Evolutionary conservation across 2,113 vertebrate species (phyloP).

Genomic region (Petromus typicus): DNA sequence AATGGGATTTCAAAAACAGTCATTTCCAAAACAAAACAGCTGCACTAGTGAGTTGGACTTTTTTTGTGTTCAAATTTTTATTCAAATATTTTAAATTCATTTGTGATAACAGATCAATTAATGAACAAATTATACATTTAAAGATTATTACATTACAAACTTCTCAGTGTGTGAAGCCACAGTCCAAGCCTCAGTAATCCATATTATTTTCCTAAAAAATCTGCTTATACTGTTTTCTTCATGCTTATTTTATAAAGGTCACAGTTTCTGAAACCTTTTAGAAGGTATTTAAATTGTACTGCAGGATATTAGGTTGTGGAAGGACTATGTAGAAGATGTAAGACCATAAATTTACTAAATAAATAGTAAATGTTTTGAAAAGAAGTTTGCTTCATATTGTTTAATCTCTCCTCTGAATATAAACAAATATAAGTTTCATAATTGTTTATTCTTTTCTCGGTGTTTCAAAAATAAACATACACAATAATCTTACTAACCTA

Average conservation of each 20-base stretch:
- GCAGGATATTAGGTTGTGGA: conserved; percentile 10
- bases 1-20: conserved; percentile 88
- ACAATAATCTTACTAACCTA: neutral
- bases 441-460: neutral
- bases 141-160: conserved; percentile 8
- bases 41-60: conserved; percentile 79
- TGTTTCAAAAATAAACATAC: neutral
- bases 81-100: conserved; percentile 65
- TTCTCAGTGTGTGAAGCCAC: neutral
- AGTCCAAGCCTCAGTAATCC: neutral
- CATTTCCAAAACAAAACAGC: conserved; percentile 89
- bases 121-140: neutral
- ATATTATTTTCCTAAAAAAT: neutral
- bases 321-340: neutral
- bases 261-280: neutral
- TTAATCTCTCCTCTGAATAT: neutral
- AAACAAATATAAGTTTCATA: neutral
- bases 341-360: neutral
- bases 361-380: conserved; percentile 8
- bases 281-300: conserved; percentile 27
- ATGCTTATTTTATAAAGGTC: neutral
- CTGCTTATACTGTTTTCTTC: neutral
- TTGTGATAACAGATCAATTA: neutral
- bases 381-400: neutral
- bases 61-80: conserved; percentile 80